Evolutionary conservation across 1,140 invertebrate species (phyloP), one percentile per base, ranked within the genome.

Genomic region (Panagrolaimus sp.): DNA sequence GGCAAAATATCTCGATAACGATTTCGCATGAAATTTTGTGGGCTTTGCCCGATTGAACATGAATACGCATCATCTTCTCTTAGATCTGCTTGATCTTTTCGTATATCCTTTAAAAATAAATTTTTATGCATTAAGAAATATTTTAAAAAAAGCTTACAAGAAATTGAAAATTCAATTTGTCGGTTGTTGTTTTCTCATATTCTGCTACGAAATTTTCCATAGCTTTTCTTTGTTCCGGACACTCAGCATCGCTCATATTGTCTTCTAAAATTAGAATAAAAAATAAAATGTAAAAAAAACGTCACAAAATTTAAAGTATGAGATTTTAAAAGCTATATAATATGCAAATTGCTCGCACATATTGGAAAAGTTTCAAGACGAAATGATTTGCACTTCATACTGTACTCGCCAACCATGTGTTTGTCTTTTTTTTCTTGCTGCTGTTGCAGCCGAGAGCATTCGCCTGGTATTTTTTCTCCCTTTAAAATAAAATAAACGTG

Each of bases 1-100:
- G 68, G 68, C 38, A 70, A 66, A 17, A 70, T 52, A 26, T 70
- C 68, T 48, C 68, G 32, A 55, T 70, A 70, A 14, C 68, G 58
- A 43, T 70, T 70, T 21, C 52, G 15, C 21, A 58, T 21, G 5
- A 58, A 58, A 58, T 55, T 70, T 67, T 24, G 26, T 21, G 58
- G 63, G n/a, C 32, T 67, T 26, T 28, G 58, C 15, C 26, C 68
- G 5, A 38, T 66, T 38, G 63, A 32, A 15, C 68, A 70, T 10
- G 68, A 70, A 55, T 48, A 70, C 26, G 71, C 68, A n/a, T 70
- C 63, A 26, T 67, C 26, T 17, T 26, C 28, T 67, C 58, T 67
- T 14, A 70, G 43, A 21, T 70, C 47, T 48, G 43, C 63, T 52
- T 70, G 68, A 28, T 38, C 46, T 45, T 24, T 67, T 4, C 68